Evolutionary conservation across 1,140 invertebrate genomes (phyloP).

Genomic region (Platyura marginata): DNA sequence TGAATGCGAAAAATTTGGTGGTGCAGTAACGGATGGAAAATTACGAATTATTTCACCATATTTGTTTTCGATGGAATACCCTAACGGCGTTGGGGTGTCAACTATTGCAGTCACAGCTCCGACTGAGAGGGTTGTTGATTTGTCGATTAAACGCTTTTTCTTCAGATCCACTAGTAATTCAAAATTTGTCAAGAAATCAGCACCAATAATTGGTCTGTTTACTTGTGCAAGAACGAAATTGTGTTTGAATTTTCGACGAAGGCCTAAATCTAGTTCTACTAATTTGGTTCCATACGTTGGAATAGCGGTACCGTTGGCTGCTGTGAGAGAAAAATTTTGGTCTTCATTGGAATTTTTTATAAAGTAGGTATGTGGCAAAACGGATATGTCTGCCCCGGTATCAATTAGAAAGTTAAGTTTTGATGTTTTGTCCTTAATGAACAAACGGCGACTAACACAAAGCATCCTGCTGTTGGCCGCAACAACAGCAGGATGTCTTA

Average conservation of each 20-base stretch:
- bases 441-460: conserved; percentile 5
- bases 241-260: conserved; percentile 20
- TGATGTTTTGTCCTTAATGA: conserved; percentile 6
- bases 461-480: conserved; percentile 3
- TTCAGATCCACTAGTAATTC: conserved; percentile 13
- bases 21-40: neutral
- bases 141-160: neutral
- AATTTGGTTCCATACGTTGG: conserved; percentile 15
- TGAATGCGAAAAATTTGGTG: neutral
- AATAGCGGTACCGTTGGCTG: conserved; percentile 13
- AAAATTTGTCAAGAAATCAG: conserved; percentile 20
- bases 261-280: conserved; percentile 14
- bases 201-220: conserved; percentile 19
- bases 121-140: neutral
- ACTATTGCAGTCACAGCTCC: neutral
- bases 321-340: neutral
- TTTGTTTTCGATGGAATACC: neutral
- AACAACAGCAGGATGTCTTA: conserved; percentile 5
- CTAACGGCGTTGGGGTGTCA: neutral
- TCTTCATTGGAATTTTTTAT: neutral
- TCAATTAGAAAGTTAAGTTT: conserved; percentile 8
- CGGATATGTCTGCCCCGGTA: conserved; percentile 9
- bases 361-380: neutral
- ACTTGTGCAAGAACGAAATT: conserved; percentile 24
- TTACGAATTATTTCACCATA: neutral